Conservation (phyloP, 2,113 vertebrate genomes). For the Oceanites oceanicus region DNA sequence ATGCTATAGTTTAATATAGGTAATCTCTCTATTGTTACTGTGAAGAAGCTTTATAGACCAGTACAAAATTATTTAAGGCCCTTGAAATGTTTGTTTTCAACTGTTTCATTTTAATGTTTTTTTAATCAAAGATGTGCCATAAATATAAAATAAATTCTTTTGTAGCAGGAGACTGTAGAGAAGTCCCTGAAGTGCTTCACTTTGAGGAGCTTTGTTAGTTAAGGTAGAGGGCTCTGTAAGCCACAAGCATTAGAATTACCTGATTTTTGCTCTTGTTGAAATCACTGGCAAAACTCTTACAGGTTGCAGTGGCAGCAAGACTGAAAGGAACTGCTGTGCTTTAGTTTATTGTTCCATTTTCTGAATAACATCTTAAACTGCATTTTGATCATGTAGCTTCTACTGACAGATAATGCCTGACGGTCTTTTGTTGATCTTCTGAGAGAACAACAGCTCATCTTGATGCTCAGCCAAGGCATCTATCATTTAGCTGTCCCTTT, state of each 20-base stretch:
- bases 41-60: background rate
- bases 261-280: background rate
- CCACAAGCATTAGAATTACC: background rate
- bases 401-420: background rate
- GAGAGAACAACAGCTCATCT: conserved; percentile 23
- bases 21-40: background rate
- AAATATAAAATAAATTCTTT: background rate
- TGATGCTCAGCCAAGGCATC: conserved; percentile 27
- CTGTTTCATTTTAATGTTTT: background rate
- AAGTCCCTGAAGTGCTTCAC: background rate
- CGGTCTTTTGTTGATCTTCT: conserved; percentile 9
- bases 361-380: conserved; percentile 35
- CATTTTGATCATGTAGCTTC: conserved; percentile 7
- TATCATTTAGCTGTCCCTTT: background rate
- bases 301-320: background rate
- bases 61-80: background rate
- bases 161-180: background rate
- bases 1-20: background rate
- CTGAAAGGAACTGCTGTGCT: background rate
- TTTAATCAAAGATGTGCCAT: background rate
- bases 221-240: background rate
- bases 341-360: conserved; percentile 17
- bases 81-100: background rate
- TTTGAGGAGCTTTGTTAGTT: background rate
- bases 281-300: background rate